Conservation (phyloP, 2,888 invertebrate genomes). For the Horisme vitalbata region DNA sequence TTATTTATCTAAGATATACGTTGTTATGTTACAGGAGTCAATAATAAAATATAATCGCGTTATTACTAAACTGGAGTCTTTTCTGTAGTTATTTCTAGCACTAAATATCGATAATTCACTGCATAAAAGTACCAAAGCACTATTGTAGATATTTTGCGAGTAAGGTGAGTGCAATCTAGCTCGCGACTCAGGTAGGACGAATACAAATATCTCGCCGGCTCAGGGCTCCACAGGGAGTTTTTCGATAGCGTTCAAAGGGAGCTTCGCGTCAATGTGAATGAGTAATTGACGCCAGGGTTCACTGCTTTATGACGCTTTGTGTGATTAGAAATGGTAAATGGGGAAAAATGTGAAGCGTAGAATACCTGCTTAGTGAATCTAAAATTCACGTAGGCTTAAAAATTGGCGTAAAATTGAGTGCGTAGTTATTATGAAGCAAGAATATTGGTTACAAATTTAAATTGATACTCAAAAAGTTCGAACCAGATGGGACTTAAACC, state of each 20-base stretch:
- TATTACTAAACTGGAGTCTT: too few relatives aligned
- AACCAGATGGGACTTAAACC: too few relatives aligned
- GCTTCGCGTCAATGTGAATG: conserved; percentile 36
- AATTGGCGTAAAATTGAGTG: too few relatives aligned
- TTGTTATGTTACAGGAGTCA: too few relatives aligned
- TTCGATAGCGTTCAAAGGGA: conserved; percentile 46
- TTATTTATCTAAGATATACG: too few relatives aligned
- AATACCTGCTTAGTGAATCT: too few relatives aligned
- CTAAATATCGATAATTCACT: not conserved
- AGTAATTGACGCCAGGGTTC: conserved; percentile 31
- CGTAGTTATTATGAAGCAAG: too few relatives aligned
- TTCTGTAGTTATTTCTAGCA: too few relatives aligned
- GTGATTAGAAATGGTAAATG: conserved; percentile 16
- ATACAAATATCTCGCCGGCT: conserved; percentile 30
- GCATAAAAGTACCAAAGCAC: conserved; percentile 32
- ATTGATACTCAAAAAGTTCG: too few relatives aligned
- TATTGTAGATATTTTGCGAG: conserved; percentile 59
- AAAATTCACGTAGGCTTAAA: too few relatives aligned
- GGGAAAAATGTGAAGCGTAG: conserved; percentile 3
- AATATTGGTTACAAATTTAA: too few relatives aligned
- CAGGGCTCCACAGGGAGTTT: conserved; percentile 33
- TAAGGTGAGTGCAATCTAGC: conserved; percentile 48
- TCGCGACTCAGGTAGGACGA: conserved; percentile 14
- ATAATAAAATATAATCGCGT: too few relatives aligned
- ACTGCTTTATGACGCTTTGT: conserved; percentile 18